Evolutionary conservation across 1,140 invertebrate genomes (phyloP).

Genomic region (Sinonovacula constricta): DNA sequence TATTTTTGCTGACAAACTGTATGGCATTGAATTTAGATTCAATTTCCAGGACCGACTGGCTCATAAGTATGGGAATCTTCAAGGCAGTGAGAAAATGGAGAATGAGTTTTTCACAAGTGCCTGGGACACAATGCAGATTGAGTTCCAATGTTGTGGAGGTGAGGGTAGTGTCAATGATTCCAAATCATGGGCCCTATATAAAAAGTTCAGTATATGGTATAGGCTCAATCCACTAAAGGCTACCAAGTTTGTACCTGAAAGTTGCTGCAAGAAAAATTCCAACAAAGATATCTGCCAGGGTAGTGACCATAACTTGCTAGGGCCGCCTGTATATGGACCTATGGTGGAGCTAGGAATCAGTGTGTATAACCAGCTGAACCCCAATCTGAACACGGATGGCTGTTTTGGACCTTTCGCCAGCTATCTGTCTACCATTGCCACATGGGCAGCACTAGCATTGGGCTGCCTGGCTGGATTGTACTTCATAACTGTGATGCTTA

Average conservation of each 20-base stretch:
- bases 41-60: conserved; percentile 41
- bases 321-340: conserved; percentile 39
- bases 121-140: conserved; percentile 34
- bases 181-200: conserved; percentile 43
- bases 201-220: conserved; percentile 29
- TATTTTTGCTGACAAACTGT: conserved; percentile 41
- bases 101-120: conserved; percentile 34
- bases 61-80: conserved; percentile 23
- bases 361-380: conserved; percentile 13
- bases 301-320: conserved; percentile 33
- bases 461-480: conserved; percentile 38
- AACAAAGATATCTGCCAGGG: conserved; percentile 43
- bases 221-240: conserved; percentile 7
- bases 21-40: conserved; percentile 24
- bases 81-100: neutral
- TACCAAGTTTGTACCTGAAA: conserved; percentile 38
- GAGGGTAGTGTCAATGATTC: conserved; percentile 42
- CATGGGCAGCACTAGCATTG: conserved; percentile 7
- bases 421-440: conserved; percentile 25
- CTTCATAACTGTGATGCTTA: conserved; percentile 43
- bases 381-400: conserved; percentile 32
- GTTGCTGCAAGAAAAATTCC: conserved; percentile 43
- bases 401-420: conserved; percentile 24
- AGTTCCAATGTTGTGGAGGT: conserved; percentile 41
- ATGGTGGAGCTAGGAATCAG: neutral